Evolutionary conservation across 2,797 vertebrate species (phyloP).

Genomic region (Acanthiza pusilla): DNA sequence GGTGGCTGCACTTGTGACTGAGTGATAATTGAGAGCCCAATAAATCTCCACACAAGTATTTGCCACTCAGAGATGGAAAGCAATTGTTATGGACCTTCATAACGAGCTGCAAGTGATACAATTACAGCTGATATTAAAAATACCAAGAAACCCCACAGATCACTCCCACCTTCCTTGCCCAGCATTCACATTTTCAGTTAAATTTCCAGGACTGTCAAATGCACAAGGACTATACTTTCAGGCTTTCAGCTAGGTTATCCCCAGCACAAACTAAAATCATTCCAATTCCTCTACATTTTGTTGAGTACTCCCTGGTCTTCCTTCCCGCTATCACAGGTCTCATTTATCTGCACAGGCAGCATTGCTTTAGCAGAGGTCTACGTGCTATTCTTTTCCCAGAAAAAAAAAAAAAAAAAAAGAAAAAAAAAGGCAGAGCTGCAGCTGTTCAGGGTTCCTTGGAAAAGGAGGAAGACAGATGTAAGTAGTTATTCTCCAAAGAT

Average conservation of each 20-base stretch:
- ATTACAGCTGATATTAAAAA: neutral
- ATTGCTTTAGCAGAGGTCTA: neutral
- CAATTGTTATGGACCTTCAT: neutral
- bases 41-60: conserved; percentile 41
- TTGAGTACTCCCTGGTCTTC: neutral
- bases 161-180: neutral
- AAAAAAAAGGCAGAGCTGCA: neutral
- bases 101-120: neutral
- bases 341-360: neutral
- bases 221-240: neutral
- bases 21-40: conserved; percentile 45
- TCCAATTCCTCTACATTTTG: neutral
- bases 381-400: neutral
- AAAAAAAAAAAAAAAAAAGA: too few relatives aligned
- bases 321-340: neutral
- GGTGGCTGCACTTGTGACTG: conserved; percentile 20
- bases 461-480: conserved; percentile 34
- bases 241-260: neutral
- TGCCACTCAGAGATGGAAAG: conserved; percentile 11
- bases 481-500: conserved; percentile 37
- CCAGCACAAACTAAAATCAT: neutral
- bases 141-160: neutral
- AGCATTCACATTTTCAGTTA: neutral
- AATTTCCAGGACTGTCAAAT: neutral
- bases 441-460: conserved; percentile 31